Evolutionary conservation across 2,888 invertebrate genomes (phyloP).

Genomic region (Euphydryas editha): DNA sequence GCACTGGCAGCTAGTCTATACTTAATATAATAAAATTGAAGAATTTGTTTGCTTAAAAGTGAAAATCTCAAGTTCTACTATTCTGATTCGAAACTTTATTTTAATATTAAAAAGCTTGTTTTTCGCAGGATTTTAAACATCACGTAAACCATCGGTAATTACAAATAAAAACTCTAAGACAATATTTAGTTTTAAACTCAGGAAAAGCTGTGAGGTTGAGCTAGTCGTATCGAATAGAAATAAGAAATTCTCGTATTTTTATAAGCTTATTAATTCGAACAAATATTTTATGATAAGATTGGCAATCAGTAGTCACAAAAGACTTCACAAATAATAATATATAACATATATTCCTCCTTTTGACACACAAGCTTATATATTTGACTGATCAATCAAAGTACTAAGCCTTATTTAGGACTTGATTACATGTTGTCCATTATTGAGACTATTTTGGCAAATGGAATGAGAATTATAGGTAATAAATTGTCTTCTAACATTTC

Average conservation of each 20-base stretch:
- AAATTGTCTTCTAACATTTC: neutral
- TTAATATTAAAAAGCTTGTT: too few relatives aligned
- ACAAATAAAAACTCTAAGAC: too few relatives aligned
- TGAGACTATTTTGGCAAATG: neutral
- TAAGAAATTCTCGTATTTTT: neutral
- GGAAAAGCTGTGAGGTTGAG: too few relatives aligned
- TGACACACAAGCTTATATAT: slow-evolving; percentile 26
- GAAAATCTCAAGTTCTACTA: too few relatives aligned
- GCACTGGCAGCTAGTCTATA: too few relatives aligned
- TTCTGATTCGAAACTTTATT: too few relatives aligned
- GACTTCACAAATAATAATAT: slow-evolving; percentile 33
- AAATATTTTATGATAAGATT: slow-evolving; percentile 32
- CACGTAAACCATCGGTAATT: too few relatives aligned
- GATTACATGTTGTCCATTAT: slow-evolving; percentile 19
- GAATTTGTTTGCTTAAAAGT: too few relatives aligned
- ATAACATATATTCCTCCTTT: slow-evolving; percentile 32
- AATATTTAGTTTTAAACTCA: too few relatives aligned
- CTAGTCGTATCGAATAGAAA: neutral
- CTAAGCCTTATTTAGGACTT: slow-evolving; percentile 21
- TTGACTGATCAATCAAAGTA: slow-evolving; percentile 27
- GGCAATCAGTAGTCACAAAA: slow-evolving; percentile 39
- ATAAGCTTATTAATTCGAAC: slow-evolving; percentile 5
- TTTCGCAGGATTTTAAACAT: too few relatives aligned
- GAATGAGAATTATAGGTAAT: neutral
- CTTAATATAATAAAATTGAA: too few relatives aligned